Evolutionary conservation across 1,140 invertebrate genomes (phyloP), one percentile per base, ranked within the genome.

Genomic region (Macrobrachium rosenbergii): DNA sequence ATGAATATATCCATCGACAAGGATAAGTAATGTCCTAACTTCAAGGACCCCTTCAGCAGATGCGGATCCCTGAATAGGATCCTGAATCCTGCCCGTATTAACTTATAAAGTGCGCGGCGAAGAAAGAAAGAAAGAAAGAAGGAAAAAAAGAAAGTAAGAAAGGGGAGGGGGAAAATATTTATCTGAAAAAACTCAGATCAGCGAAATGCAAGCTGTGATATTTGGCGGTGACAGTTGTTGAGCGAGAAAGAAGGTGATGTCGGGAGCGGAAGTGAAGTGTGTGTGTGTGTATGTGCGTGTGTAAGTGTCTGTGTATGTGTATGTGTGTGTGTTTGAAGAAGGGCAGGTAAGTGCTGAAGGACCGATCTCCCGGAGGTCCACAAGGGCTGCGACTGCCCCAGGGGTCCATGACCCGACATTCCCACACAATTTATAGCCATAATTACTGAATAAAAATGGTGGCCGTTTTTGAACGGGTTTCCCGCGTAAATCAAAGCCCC

Each of bases 371-470:
- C 21, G 69, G 73, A n/a, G 19, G 59, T 43, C 60, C 60, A 63
- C 83, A 62, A n/a, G 73, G 83, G 17, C 75, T 80, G 37, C 58
- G 64, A 43, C 64, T 75, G 73, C 82, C 82, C 82, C 72, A 45
- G 75, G 83, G 83, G 59, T 67, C 83, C 59, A 37, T 64, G 60
- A 21, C 83, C 75, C 82, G 82, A 63, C 82, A 84, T 84, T 84
- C 83, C 43, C 75, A 73, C 43, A 78, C 87, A 81, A 88, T 83
- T 88, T 88, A 88, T 88, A 82, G 79, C 87, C 73, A 82, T 88
- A 83, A 88, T 88, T 88, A 88, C 82, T 83, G 87, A 88, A 88
- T 88, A 88, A 88, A 88, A 88, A 88, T 88, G 80, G 75, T 43
- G 63, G 81, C 81, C 82, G 87, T 83, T 83, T 83, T 82, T 83